Evolutionary conservation across 2,797 vertebrate species (phyloP).

Genomic region (Uromys caudimaculatus): DNA sequence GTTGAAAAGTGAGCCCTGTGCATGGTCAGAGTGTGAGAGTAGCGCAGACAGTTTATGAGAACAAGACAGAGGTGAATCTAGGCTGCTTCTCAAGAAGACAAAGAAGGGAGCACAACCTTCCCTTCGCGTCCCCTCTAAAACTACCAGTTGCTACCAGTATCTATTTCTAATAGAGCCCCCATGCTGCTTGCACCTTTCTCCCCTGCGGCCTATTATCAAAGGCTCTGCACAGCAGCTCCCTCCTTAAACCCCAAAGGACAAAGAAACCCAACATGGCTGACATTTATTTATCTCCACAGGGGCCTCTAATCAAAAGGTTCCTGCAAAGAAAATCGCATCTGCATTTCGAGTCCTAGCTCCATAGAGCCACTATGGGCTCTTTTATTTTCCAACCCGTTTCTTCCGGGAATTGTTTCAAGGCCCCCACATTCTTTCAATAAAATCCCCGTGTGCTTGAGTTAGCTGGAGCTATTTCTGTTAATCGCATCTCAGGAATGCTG

Average conservation of each 20-base stretch:
- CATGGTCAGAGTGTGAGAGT: neutral
- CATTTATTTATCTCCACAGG: neutral
- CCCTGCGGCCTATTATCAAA: neutral
- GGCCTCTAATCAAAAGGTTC: conserved; percentile 2
- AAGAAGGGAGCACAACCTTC: neutral
- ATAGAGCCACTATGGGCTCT: neutral
- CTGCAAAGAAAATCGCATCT: neutral
- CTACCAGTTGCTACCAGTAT: neutral
- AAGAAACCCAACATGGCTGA: neutral
- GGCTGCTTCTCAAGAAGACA: neutral
- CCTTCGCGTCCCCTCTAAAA: neutral
- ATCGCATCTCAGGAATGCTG: neutral
- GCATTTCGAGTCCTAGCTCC: neutral
- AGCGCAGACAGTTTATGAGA: too few relatives aligned
- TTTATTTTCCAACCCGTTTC: conserved; percentile 42
- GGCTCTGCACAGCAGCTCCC: too few relatives aligned
- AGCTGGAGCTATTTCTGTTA: conserved; percentile 50
- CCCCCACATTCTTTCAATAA: conserved; percentile 52
- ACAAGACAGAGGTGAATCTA: neutral
- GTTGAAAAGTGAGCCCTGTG: neutral
- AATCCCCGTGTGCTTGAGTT: conserved; percentile 52
- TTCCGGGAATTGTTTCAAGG: neutral
- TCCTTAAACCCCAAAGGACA: neutral
- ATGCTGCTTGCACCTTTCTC: neutral
- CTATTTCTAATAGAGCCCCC: neutral